A percentile compares a stretch with the other conserved stretches of the same genome.
Conservation (phyloP, 2,113 vertebrate genomes). For the Callocephalon fimbriatum region DNA sequence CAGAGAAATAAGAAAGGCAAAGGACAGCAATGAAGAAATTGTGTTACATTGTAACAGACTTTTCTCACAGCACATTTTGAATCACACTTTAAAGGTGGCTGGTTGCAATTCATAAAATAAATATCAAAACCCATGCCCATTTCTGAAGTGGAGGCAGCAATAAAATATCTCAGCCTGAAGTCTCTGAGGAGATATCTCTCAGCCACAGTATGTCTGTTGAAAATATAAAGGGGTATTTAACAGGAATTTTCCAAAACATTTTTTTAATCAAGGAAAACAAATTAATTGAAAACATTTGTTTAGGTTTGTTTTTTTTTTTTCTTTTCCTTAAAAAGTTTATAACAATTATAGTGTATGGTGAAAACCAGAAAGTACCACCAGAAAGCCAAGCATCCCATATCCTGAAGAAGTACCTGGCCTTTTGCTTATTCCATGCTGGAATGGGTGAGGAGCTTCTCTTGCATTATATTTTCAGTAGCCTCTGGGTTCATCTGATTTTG, state of each 20-base stretch:
- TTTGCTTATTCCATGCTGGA: accelerated
- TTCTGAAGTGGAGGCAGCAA: neutral
- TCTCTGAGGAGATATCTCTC: neutral
- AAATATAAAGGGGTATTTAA: neutral
- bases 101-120: neutral
- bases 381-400: neutral
- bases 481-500: neutral
- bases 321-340: neutral
- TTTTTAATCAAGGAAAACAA: neutral
- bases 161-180: neutral
- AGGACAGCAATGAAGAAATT: neutral
- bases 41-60: neutral
- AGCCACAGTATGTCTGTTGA: neutral
- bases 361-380: neutral
- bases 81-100: neutral
- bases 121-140: neutral
- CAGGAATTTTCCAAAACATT: neutral
- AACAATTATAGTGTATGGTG: neutral
- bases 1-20: slow-evolving; percentile 13
- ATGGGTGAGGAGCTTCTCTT: neutral
- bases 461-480: neutral
- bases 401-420: neutral
- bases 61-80: neutral
- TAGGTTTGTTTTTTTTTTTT: neutral
- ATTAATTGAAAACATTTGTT: neutral